These are phyloP conservation scores for Ethmia dodecea DNA, from an alignment of 2,888 invertebrate species.

Conservation along the genomic window DNA sequence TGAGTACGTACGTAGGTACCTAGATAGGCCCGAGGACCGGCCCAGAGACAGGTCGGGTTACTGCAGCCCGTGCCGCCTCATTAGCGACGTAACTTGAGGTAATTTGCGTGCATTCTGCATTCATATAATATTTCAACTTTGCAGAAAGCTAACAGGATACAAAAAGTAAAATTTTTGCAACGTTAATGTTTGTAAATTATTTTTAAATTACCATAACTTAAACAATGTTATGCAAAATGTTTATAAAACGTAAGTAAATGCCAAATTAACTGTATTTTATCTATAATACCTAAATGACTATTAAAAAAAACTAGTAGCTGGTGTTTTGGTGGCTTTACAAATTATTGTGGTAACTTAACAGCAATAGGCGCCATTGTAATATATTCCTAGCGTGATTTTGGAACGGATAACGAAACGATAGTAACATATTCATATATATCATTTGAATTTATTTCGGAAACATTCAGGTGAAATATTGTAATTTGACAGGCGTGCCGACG, in stretches of 20 bases:
- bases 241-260: no score
- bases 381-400: slow-evolving; percentile 28
- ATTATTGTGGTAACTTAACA: no score
- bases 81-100: slow-evolving; percentile 49
- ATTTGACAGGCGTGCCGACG: slow-evolving; percentile 44
- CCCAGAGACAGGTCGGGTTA: slow-evolving; percentile 40
- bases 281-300: no score
- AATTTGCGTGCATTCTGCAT: slow-evolving; percentile 29
- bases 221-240: no score
- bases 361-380: slow-evolving; percentile 16
- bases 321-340: no score
- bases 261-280: no score
- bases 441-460: slow-evolving; percentile 44
- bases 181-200: no score
- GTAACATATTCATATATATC: slow-evolving; percentile 35
- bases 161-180: no score
- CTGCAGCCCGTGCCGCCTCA: slow-evolving; percentile 56
- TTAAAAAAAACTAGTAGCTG: no score
- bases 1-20: background rate
- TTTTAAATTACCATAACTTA: no score
- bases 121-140: slow-evolving; percentile 21
- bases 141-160: no score
- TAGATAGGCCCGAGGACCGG: slow-evolving; percentile 2
- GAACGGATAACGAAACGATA: slow-evolving; percentile 22
- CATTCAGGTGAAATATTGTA: slow-evolving; percentile 48